These are phyloP conservation scores for Drosophila prosaltans DNA, from an alignment of 1,140 invertebrate genomes.

Conservation along the genomic window DNA sequence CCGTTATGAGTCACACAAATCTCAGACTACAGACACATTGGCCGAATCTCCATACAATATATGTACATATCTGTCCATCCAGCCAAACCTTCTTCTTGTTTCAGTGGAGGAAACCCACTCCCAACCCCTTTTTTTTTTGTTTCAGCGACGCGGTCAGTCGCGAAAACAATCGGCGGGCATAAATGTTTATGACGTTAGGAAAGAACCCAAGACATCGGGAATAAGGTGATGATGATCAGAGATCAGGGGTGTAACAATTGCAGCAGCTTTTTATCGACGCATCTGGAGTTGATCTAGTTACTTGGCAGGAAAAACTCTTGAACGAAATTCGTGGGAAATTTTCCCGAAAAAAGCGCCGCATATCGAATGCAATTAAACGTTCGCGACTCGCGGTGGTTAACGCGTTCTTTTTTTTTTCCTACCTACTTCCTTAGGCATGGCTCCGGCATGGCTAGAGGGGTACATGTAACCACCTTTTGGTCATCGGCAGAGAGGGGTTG, in stretches of 20 bases:
- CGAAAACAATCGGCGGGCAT: slow-evolving; percentile 74
- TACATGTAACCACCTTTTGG: slow-evolving; percentile 24
- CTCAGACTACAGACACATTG: slow-evolving; percentile 50
- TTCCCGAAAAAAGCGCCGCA: slow-evolving; percentile 67
- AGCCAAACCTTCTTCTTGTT: slow-evolving; percentile 2
- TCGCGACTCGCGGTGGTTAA: slow-evolving; percentile 62
- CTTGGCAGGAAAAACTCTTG: slow-evolving; percentile 59
- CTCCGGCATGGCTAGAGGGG: neutral
- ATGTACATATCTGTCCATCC: slow-evolving; percentile 32
- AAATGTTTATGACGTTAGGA: slow-evolving; percentile 64
- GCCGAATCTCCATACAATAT: slow-evolving; percentile 1
- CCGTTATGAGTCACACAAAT: slow-evolving; percentile 81
- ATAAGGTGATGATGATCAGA: slow-evolving; percentile 46
- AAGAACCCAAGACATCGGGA: slow-evolving; percentile 17
- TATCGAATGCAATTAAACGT: slow-evolving; percentile 78
- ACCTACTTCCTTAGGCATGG: slow-evolving; percentile 10
- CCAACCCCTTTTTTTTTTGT: slow-evolving; percentile 45
- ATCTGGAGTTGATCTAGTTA: slow-evolving; percentile 65
- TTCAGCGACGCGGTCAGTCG: slow-evolving; percentile 66
- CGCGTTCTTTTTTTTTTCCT: slow-evolving; percentile 43
- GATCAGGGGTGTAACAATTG: slow-evolving; percentile 23
- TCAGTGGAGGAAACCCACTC: slow-evolving; percentile 18
- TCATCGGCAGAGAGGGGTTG: slow-evolving; percentile 42
- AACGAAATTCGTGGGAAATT: slow-evolving; percentile 77
- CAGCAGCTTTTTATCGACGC: slow-evolving; percentile 58